phyloP scores from a whole-genome alignment of 2,888 invertebrate genomes.

The Tetranychus piercei region DNA sequence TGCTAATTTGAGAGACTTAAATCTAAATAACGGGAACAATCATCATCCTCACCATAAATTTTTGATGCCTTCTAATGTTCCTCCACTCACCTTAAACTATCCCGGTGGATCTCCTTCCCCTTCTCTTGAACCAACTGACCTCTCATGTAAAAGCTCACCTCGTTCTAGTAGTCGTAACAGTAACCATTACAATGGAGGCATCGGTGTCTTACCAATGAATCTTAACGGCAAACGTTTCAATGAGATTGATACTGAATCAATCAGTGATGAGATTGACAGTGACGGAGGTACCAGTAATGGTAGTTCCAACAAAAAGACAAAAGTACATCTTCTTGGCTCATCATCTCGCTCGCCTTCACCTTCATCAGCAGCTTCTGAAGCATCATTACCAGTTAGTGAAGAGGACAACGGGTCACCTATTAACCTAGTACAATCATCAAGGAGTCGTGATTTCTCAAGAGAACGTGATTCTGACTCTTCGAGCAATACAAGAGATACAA shows the following conservation, averaged over 20 bases:
- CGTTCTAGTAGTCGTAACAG: not conserved
- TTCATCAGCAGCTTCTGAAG: constrained; percentile 21
- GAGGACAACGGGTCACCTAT: constrained; percentile 20
- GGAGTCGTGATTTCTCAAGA: not conserved
- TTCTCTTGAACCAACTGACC: constrained; percentile 23
- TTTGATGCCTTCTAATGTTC: constrained; percentile 8
- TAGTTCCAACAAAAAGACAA: constrained; percentile 3
- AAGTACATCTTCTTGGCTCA: not conserved
- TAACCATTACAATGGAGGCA: constrained; percentile 1
- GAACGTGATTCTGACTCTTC: constrained; percentile 8
- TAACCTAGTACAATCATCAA: constrained; percentile 14
- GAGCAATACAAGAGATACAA: constrained; percentile 8
- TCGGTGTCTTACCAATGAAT: not conserved
- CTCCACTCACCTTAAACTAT: not conserved
- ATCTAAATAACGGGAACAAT: constrained; percentile 8
- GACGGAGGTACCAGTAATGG: constrained; percentile 12
- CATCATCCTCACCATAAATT: constrained; percentile 13
- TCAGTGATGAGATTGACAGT: constrained; percentile 10
- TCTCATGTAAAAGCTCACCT: constrained; percentile 18
- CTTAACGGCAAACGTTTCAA: constrained; percentile 10
- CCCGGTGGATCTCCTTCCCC: constrained; percentile 8
- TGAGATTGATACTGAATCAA: constrained; percentile 19
- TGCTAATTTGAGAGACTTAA: constrained; percentile 20
- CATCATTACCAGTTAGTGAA: constrained; percentile 22
- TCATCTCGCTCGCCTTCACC: constrained; percentile 19